phyloP scores from a whole-genome alignment of 2,113 vertebrate genomes.

The Hippocampus zosterae region DNA sequence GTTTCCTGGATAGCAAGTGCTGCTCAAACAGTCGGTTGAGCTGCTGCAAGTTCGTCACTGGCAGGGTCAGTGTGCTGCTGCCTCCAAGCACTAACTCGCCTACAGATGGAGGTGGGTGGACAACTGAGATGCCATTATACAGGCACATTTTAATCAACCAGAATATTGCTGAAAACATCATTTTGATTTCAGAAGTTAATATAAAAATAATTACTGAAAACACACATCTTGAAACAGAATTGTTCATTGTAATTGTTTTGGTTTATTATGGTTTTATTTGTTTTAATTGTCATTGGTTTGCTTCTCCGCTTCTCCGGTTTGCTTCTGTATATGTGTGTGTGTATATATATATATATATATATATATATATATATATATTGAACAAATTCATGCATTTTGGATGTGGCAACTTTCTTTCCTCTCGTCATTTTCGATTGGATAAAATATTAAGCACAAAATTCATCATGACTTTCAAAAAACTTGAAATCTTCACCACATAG shows the following conservation, averaged over 20 bases:
- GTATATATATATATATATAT: no score
- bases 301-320: no score
- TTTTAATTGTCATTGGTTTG: neutral
- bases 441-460: no score
- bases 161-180: neutral
- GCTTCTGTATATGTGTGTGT: no score
- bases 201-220: neutral
- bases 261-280: neutral
- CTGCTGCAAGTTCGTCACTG: slow-evolving; percentile 80
- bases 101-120: slow-evolving; percentile 37
- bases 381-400: no score
- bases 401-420: no score
- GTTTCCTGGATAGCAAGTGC: slow-evolving; percentile 80
- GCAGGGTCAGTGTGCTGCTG: slow-evolving; percentile 83
- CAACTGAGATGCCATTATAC: neutral
- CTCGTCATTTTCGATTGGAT: no score
- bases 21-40: slow-evolving; percentile 86
- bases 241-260: neutral
- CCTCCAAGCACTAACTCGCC: slow-evolving; percentile 87
- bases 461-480: no score
- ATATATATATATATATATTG: no score
- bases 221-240: neutral
- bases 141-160: neutral
- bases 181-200: neutral
- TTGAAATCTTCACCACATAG: no score